Base-by-base conservation (phyloP, 2,888 invertebrate species). In the Xiphydria camelus region DNA sequence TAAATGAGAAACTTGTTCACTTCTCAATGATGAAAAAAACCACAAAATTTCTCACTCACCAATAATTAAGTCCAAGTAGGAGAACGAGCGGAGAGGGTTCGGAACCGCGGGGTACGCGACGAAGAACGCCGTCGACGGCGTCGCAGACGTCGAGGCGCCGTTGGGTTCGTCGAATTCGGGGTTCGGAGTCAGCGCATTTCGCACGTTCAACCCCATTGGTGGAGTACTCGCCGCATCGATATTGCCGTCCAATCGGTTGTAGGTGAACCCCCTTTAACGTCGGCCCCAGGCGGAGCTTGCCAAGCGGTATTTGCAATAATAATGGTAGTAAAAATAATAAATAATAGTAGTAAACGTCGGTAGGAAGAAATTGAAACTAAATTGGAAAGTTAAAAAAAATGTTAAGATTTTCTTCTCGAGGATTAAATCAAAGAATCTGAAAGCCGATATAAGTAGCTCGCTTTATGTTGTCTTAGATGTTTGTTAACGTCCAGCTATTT, bases 141-240 rank as follows among this genome's bases (percentile, higher is more conserved):
- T n/a, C n/a, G n/a, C n/a, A 40, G 40, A 45, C 63, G 86, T 80
- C 52, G 85, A 84, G 9, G 15, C 29, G 29, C 15, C 15, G 29
- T 29, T 4, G 29, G 29, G 29, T 29, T 29, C 29, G 29, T 36
- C 42, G 56, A 56, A 52, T 54, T 53, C 49, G 43, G 47, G 49
- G 56, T 50, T 57, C 58, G 58, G 70, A 78, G 82, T 80, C 75
- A 79, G 81, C 72, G 81, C 82, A 62, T 79, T 80, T 57, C 80
- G 79, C 9, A 47, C 34, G 71, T 80, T 80, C 68, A 31, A 45
- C 55, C 57, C 66, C 68, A 70, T 73, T 66, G 71, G 71, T 54
- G 50, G 26, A 42, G 35, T 39, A 55, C 55, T 50, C 63, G 74
- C 76, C 69, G 84, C 82, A 68, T 84, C 85, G 76, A 87, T 72